Evolutionary conservation across 2,888 invertebrate genomes (phyloP), one percentile per base, ranked within the genome.

Genomic region (Caenorhabditis sinica): DNA sequence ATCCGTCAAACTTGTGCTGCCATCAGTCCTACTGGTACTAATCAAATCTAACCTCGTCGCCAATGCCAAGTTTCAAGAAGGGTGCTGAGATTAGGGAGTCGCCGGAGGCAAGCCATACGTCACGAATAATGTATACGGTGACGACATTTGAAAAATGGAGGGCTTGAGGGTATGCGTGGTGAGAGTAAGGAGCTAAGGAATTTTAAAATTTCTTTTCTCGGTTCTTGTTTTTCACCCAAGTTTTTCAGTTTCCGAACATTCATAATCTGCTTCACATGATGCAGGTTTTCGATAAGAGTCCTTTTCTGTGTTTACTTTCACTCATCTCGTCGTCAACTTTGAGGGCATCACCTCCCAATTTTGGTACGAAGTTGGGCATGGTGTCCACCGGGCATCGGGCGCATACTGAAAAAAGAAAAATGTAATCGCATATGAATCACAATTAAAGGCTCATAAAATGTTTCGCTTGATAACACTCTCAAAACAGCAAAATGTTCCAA

Each of bases 21-120:
- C 82, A 65, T 82, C 86, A 0, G 45, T 79, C n/a, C 88, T 71
- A 28, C 85, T 83, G 13, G 84, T 85, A 9, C 89, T 88, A 8
- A 92, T 87, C 6, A 84, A 87, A 15, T 85, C 86, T n/a, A 92
- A 75, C 30, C 86, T 74, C 15, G 49, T 82, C 0, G 89, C 91
- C 45, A 92, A 94, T 93, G 84, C 94, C 94, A 81, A 93, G 93
- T 5, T 93, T 92, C 68, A 94, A 93, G 0, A 94, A 94, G 66
- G 93, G 93, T 8, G 94, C 94, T 51, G 94, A 94, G 65, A 93
- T 93, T 40, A 95, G 93, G 75, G 94, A 93, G 75, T 94, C 93
- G 6, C 94, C 94, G 13, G 93, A 93, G 9, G 94, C 92, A 72
- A 94, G 93, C 95, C 95, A 95, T 6, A 93, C 92, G 17, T 93